Evolutionary conservation across 2,113 vertebrate species (phyloP).

Genomic region (Takifugu flavidus): DNA sequence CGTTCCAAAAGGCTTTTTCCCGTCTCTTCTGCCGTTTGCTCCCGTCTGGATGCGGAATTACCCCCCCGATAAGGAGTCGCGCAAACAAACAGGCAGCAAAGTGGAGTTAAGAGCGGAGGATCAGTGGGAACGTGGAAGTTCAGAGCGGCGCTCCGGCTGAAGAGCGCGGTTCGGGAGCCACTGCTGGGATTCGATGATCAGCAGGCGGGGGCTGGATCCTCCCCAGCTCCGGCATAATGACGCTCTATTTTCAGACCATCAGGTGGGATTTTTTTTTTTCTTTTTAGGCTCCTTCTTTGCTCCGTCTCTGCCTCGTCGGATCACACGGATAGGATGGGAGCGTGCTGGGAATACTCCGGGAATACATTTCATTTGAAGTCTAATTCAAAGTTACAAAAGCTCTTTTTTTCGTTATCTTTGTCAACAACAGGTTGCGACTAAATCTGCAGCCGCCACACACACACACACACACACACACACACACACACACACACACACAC

Average conservation of each 20-base stretch:
- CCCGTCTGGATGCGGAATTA: constrained; percentile 18
- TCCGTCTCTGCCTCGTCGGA: constrained; percentile 38
- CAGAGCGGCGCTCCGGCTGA: constrained; percentile 31
- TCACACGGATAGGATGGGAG: constrained; percentile 56
- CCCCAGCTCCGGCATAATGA: constrained; percentile 63
- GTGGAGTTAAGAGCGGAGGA: constrained; percentile 25
- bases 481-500: constrained; percentile 1
- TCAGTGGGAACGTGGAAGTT: constrained; percentile 14
- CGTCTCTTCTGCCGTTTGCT: constrained; percentile 13
- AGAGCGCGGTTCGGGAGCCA: constrained; percentile 52
- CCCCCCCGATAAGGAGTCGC: constrained; percentile 20
- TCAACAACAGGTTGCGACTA: constrained; percentile 28
- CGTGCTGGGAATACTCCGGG: constrained; percentile 62
- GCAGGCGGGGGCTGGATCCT: constrained; percentile 51
- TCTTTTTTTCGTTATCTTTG: constrained; percentile 3
- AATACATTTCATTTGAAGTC: constrained; percentile 52
- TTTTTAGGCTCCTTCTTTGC: constrained; percentile 44
- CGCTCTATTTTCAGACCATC: constrained; percentile 69
- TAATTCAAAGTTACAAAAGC: constrained; percentile 62
- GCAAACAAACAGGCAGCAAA: constrained; percentile 13
- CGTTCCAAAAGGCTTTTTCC: not conserved
- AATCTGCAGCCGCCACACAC: constrained; percentile 37
- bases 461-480: constrained; percentile 15
- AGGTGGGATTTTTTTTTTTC: constrained; percentile 41
- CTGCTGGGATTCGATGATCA: constrained; percentile 67